Evolutionary conservation across 2,113 vertebrate genomes (phyloP), one percentile per base, ranked within the genome.

Genomic region (Xenus cinereus): DNA sequence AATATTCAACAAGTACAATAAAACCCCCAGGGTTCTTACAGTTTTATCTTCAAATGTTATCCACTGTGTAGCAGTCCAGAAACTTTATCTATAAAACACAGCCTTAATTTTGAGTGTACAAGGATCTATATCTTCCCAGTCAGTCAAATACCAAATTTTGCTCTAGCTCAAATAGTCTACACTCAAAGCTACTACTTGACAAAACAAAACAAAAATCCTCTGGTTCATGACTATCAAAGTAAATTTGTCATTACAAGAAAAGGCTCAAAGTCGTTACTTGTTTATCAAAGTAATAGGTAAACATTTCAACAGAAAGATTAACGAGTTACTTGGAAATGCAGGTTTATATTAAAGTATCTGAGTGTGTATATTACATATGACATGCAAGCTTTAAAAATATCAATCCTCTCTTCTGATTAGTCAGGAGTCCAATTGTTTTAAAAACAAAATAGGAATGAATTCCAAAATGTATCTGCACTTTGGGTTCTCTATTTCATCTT

Each of bases 361-460:
- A 95, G 54, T 93, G 94, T 97, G 96, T 85, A 96, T 89, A 97
- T 74, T 97, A 96, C 83, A 80, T 87, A 96, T 68, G 96, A 97
- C 96, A 96, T 97, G 96, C 96, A 96, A 97, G 91, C 83, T 97
- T 97, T 94, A 96, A 98, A 98, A 96, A 97, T 94, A 97, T 43
- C 43, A 72, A 82, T 67, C 68, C 69, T 94, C 85, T 97, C 92
- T 91, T 97, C 78, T 85, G 72, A 95, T 96, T 97, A 97, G 85
- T 89, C 69, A 96, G 77, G 80, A 98, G 95, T 95, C 81, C 97
- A 96, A 91, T 87, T 87, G 85, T 89, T 95, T 96, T 89, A 96
- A 96, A 98, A 97, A 96, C 63, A 57, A 96, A 97, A 87, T 45
- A 94, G 95, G 74, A 95, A 95, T 85, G 69, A 97, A 91, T 95